phyloP scores from a whole-genome alignment of 2,888 invertebrate species.

The Hirtodrosophila duncani region DNA sequence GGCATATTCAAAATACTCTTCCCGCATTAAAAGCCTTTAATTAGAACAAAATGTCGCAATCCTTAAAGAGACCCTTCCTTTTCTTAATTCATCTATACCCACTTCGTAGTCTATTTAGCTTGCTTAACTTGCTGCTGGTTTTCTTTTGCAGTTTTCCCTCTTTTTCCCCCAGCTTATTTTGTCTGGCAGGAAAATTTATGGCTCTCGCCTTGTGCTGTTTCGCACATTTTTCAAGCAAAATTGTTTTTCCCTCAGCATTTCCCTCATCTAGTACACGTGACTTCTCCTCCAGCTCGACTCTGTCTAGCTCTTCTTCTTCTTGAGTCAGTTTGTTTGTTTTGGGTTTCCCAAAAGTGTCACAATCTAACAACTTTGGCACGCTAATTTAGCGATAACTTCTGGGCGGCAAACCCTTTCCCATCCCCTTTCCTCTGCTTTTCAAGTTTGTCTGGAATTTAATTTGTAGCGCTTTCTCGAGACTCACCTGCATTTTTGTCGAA shows the following conservation, averaged over 20 bases:
- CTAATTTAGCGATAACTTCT: constrained; percentile 59
- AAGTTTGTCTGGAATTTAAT: constrained; percentile 33
- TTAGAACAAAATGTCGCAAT: too few species aligned
- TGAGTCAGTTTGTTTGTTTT: constrained; percentile 28
- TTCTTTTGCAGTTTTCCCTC: constrained; percentile 5
- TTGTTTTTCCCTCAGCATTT: constrained; percentile 45
- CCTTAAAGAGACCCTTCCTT: constrained; percentile 2
- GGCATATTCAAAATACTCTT: too few species aligned
- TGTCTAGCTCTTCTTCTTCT: neutral
- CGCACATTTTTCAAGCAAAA: constrained; percentile 69
- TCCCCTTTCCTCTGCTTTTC: too few species aligned
- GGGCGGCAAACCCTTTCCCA: constrained; percentile 19
- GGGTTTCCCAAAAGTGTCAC: constrained; percentile 39
- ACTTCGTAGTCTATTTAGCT: too few species aligned
- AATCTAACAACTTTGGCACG: constrained; percentile 47
- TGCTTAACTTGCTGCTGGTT: constrained; percentile 2
- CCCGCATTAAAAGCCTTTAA: too few species aligned
- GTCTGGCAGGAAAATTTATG: constrained; percentile 59
- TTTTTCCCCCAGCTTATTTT: constrained; percentile 18
- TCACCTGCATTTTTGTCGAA: constrained; percentile 28
- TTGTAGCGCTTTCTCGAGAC: constrained; percentile 6
- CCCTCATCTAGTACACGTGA: constrained; percentile 20
- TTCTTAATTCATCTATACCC: constrained; percentile 16
- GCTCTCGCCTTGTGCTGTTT: constrained; percentile 56
- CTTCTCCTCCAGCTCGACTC: neutral